Base-by-base conservation (phyloP, 2,797 vertebrate species). In the Halcyon badia region DNA sequence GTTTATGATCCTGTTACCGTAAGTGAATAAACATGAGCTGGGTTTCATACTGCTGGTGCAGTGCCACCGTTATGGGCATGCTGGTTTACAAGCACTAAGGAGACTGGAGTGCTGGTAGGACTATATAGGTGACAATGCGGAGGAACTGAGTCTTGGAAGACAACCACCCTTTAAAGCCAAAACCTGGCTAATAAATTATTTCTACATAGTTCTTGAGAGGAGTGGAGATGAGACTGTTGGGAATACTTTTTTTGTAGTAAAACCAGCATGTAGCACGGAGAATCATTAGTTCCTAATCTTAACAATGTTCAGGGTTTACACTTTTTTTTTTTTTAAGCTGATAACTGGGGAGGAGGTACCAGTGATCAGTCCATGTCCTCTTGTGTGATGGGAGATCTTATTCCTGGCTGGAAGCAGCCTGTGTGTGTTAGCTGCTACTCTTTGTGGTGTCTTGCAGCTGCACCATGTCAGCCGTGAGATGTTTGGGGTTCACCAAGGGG, bases 401-500 rank as follows among this genome's bases (percentile, higher is more conserved):
- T 10, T 51, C 24, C 44, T 71, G 51, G 18, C 14, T 31, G 48
- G 33, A 65, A n/a, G 52, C 52, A 91, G 78, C 28, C 28, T 30
- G 35, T 4, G 7, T 15, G 12, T 22, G 14, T 19, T 41, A 25
- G 52, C 9, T 79, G 44, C 9, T 66, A 0, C 16, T 35, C 30
- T 52, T 11, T 5, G 33, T 37, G 15, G 22, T 44, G 22, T 24
- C 51, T 19, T 57, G 44, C 39, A 78, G 48, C 28, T 42, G 64
- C n/a, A 28, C 19, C 0, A 0, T 16, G 35, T 24, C 11, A 69
- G n/a, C 60, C 33, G 39, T 51, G 39, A 79, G 24, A 15, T 28
- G 9, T 21, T 18, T 12, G 12, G 20, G 24, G 19, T 33, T 44
- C 57, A 28, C 33, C 21, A 2, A 13, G 3, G 19, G 10, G 7